Percentiles rank a stretch among this genome's conserved stretches.
Conservation (phyloP, 1,140 invertebrate genomes). For the Hermetia illucens region DNA sequence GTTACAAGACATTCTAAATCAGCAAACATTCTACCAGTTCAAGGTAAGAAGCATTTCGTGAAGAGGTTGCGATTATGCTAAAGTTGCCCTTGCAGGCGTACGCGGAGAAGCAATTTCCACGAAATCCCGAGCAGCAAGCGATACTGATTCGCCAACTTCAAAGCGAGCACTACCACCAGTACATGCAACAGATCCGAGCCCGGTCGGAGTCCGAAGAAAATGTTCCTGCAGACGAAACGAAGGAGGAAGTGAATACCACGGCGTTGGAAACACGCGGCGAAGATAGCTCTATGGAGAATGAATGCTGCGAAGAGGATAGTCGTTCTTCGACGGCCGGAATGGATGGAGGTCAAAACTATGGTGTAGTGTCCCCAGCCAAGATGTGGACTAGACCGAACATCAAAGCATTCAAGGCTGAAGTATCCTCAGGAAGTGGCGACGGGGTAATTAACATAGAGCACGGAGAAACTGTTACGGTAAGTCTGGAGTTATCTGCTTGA, state of each 20-base stretch:
- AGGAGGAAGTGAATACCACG: constrained; percentile 8
- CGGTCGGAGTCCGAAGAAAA: constrained; percentile 29
- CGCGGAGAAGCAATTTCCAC: constrained; percentile 91
- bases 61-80: not conserved
- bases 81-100: constrained; percentile 42
- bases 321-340: constrained; percentile 1
- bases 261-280: no score
- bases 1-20: constrained; percentile 91
- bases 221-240: constrained; percentile 13
- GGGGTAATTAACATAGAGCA: constrained; percentile 81
- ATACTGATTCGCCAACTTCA: constrained; percentile 84
- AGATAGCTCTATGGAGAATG: not conserved
- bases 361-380: constrained; percentile 61
- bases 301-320: not conserved
- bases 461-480: constrained; percentile 87
- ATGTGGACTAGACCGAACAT: constrained; percentile 93
- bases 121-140: constrained; percentile 81
- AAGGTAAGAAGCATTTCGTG: constrained; percentile 27
- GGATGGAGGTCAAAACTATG: constrained; percentile 16
- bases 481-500: constrained; percentile 1
- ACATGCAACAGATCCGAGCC: constrained; percentile 74
- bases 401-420: constrained; percentile 80
- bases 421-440: constrained; percentile 83
- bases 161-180: constrained; percentile 96
- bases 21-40: constrained; percentile 92